These are phyloP conservation scores for Hippasteria phrygiana DNA, from an alignment of 53 echinoderm and acorn worm genomes.

Conservation along the genomic window DNA sequence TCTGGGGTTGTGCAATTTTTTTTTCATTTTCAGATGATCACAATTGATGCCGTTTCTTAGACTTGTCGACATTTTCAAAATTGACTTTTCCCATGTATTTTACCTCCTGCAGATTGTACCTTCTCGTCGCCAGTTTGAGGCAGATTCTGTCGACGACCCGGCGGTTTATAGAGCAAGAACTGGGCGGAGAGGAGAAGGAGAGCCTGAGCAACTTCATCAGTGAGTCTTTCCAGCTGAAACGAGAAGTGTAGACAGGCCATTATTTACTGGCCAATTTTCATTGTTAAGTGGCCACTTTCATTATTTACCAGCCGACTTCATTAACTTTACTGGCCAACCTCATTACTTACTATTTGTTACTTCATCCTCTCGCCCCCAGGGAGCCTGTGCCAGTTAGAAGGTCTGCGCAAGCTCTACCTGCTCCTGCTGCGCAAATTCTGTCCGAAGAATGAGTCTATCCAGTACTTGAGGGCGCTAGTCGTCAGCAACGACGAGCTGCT, in stretches of 20 bases:
- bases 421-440: constrained; percentile 84
- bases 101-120: constrained; percentile 75
- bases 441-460: constrained; percentile 77
- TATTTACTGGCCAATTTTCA: not conserved
- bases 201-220: constrained; percentile 26
- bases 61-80: no score
- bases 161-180: constrained; percentile 52
- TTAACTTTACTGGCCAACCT: no score
- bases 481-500: constrained; percentile 79
- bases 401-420: constrained; percentile 75
- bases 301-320: no score
- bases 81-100: no score
- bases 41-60: no score
- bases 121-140: constrained; percentile 67
- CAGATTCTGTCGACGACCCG: constrained; percentile 67
- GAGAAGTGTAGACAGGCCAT: no score
- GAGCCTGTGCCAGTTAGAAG: constrained; percentile 56
- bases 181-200: constrained; percentile 30
- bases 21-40: no score
- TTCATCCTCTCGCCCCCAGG: not conserved
- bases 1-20: no score
- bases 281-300: not conserved
- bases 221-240: not conserved
- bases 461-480: constrained; percentile 85
- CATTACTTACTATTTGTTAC: not conserved